Evolutionary conservation across 1,140 invertebrate genomes (phyloP).

Genomic region (Temnothorax curvispinosus): DNA sequence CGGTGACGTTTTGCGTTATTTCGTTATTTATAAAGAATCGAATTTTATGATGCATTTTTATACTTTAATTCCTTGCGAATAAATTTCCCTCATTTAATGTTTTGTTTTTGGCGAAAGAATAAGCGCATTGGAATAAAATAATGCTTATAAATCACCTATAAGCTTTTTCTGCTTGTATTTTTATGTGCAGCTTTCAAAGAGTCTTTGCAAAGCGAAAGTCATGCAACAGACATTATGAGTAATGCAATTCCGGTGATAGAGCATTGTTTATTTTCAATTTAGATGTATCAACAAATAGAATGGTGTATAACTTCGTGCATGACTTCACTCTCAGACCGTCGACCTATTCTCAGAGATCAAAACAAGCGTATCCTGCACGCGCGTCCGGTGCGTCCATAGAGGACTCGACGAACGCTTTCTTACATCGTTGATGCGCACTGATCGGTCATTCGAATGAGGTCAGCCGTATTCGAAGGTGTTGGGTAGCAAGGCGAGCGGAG

Average conservation of each 20-base stretch:
- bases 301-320: neutral
- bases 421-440: neutral
- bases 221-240: neutral
- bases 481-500: neutral
- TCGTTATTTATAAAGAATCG: neutral
- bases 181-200: neutral
- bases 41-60: neutral
- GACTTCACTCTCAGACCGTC: neutral
- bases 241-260: neutral
- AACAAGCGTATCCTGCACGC: neutral
- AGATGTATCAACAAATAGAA: neutral
- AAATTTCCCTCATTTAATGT: neutral
- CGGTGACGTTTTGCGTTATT: neutral
- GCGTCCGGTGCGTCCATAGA: neutral
- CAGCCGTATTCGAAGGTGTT: slow-evolving; percentile 6
- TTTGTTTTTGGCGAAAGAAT: neutral
- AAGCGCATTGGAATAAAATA: neutral
- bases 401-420: neutral
- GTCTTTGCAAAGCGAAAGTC: neutral
- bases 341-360: neutral
- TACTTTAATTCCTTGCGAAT: neutral
- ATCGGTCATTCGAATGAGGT: slow-evolving; percentile 22
- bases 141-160: neutral
- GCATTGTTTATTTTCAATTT: neutral
- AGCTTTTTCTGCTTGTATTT: neutral